phyloP scores from a whole-genome alignment of 2,113 vertebrate species.

The Aepyceros melampus region DNA sequence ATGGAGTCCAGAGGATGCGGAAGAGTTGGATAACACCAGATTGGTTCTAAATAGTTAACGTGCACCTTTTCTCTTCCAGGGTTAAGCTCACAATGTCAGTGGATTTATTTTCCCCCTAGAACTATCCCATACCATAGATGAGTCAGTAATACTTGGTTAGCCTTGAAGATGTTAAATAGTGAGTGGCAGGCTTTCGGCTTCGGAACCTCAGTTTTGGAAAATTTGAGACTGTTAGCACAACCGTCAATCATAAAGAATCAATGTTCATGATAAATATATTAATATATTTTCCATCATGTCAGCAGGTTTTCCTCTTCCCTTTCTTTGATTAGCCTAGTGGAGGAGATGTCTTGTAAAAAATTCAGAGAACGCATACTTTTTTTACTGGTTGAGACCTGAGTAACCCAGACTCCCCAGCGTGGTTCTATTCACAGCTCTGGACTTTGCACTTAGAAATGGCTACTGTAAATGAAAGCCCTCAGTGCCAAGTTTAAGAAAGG shows the following conservation, averaged over 20 bases:
- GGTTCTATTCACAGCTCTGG: not conserved
- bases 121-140: fast-evolving
- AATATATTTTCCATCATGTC: not conserved
- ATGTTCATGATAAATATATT: not conserved
- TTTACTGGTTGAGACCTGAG: not conserved
- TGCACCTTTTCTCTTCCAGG: not conserved
- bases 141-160: not conserved
- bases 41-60: not conserved
- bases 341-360: not conserved
- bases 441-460: not conserved
- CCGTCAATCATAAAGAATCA: not conserved
- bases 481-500: constrained; percentile 47
- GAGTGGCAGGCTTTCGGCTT: not conserved
- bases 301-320: not conserved
- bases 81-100: not conserved
- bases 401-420: not conserved
- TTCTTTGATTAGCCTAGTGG: not conserved
- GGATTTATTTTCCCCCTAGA: not conserved
- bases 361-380: not conserved
- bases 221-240: constrained; percentile 39
- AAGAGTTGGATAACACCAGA: not conserved
- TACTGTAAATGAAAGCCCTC: constrained; percentile 57
- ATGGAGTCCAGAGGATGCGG: not conserved
- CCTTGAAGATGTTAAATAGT: constrained; percentile 10
- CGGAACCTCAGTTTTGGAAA: constrained; percentile 56